phyloP scores from a whole-genome alignment of 2,888 invertebrate genomes.

The Pterobdella sp. region DNA sequence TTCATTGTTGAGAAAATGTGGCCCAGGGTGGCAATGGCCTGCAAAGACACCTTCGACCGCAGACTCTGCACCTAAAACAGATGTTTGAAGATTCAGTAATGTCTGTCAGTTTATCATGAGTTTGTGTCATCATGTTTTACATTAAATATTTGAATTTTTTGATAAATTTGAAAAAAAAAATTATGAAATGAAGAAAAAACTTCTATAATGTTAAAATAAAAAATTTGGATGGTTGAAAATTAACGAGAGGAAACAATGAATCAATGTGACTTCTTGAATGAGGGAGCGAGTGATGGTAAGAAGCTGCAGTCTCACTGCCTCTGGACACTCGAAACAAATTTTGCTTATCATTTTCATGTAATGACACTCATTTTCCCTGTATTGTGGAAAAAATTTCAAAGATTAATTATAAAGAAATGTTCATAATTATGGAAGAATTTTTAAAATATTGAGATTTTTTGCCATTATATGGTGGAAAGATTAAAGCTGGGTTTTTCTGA shows the following conservation, averaged over 20 bases:
- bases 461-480: too few relatives aligned
- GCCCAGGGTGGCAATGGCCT: constrained; percentile 13
- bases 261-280: not conserved
- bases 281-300: not conserved
- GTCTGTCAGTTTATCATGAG: too few relatives aligned
- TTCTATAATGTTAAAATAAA: not conserved
- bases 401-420: too few relatives aligned
- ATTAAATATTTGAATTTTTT: too few relatives aligned
- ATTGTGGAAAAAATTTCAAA: too few relatives aligned
- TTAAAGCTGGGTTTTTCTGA: too few relatives aligned
- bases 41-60: constrained; percentile 22
- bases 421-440: too few relatives aligned
- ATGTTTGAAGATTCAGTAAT: not conserved
- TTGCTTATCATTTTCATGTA: not conserved
- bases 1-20: constrained; percentile 6
- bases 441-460: too few relatives aligned
- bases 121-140: too few relatives aligned
- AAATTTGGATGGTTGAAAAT: too few relatives aligned
- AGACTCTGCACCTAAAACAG: constrained; percentile 21
- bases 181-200: not conserved
- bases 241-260: too few relatives aligned
- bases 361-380: not conserved
- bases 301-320: not conserved
- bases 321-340: not conserved
- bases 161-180: too few relatives aligned